Conservation (phyloP, 2,888 invertebrate genomes). For the Hypomecis punctinalis region DNA sequence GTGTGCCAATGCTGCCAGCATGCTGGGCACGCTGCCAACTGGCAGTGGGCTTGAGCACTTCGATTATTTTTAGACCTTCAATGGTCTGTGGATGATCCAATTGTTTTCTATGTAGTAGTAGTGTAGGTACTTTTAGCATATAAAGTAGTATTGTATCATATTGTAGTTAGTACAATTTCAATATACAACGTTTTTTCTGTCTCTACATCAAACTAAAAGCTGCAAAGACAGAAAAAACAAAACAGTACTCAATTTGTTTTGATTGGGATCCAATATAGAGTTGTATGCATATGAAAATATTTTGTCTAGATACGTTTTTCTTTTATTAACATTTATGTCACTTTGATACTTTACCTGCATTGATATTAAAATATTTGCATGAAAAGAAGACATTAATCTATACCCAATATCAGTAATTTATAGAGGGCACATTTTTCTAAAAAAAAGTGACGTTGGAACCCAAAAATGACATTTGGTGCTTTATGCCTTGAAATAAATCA, state of each 20-base stretch:
- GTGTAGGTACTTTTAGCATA: too few relatives aligned
- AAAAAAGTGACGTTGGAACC: conserved; percentile 1
- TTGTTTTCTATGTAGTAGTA: too few relatives aligned
- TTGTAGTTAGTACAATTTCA: too few relatives aligned
- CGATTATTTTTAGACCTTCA: too few relatives aligned
- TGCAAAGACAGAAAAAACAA: background rate
- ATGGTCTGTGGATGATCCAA: too few relatives aligned
- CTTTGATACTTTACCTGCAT: conserved; percentile 3
- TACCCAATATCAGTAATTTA: conserved; percentile 4
- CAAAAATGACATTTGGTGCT: conserved; percentile 25
- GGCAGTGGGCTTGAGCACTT: too few relatives aligned
- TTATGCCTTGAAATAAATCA: conserved; percentile 24
- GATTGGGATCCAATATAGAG: background rate
- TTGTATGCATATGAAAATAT: background rate
- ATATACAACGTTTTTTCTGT: too few relatives aligned
- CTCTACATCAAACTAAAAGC: background rate
- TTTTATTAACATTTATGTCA: background rate
- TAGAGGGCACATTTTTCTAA: background rate
- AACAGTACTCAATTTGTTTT: conserved; percentile 1
- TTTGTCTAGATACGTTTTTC: conserved; percentile 3
- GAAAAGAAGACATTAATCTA: conserved; percentile 13
- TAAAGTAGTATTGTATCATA: too few relatives aligned
- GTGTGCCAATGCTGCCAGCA: too few relatives aligned
- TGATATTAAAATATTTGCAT: background rate
- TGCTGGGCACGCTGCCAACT: too few relatives aligned